A percentile compares a stretch with the other conserved stretches of the same genome.
Conservation (phyloP, 2,797 vertebrate genomes). For the Acanthurus lineatus region DNA sequence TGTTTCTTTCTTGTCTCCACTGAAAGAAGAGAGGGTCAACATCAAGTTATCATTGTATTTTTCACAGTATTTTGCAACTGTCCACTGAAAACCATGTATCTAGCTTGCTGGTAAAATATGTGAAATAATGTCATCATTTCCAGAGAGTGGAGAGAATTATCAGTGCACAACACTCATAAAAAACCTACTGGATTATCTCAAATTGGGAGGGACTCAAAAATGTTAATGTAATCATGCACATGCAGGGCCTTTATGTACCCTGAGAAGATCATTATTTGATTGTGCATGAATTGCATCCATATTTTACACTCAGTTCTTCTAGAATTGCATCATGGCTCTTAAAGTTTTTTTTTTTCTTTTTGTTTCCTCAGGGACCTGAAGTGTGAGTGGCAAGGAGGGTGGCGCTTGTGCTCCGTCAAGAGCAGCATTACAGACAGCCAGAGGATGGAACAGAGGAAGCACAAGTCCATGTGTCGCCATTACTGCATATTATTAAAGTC, state of each 20-base stretch:
- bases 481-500: background rate
- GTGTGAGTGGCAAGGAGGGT: background rate
- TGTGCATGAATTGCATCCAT: background rate
- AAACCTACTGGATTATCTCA: background rate
- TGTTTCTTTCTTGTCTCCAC: background rate
- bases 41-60: too few species aligned
- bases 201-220: background rate
- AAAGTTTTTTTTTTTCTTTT: background rate
- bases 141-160: too few species aligned
- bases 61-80: background rate
- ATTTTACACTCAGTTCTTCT: background rate
- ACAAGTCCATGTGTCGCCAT: background rate
- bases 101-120: background rate
- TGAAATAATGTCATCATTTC: background rate
- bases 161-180: background rate
- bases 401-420: constrained; percentile 11
- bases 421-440: constrained; percentile 10
- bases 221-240: background rate
- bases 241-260: background rate
- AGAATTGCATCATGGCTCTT: constrained; percentile 25
- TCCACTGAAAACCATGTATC: background rate
- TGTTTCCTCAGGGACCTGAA: too few species aligned
- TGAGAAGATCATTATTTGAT: constrained; percentile 6
- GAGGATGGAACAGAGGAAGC: constrained; percentile 6
- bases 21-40: background rate